These are phyloP conservation scores for Hassar affinis DNA, from an alignment of 2,113 vertebrate genomes.

Conservation along the genomic window DNA sequence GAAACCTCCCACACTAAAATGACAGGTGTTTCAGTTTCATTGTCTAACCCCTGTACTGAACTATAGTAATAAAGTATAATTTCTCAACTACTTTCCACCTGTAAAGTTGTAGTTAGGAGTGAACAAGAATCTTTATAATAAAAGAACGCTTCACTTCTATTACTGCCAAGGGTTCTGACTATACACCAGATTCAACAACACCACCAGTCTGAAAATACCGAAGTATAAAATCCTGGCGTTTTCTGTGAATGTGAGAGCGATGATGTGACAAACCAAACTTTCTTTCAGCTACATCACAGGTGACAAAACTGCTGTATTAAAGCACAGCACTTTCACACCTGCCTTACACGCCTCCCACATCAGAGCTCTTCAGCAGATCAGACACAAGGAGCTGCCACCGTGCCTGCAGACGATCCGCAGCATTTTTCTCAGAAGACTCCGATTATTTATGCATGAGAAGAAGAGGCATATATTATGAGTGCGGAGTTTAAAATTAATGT, in stretches of 20 bases:
- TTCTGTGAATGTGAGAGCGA: background rate
- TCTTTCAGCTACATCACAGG: background rate
- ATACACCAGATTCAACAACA: background rate
- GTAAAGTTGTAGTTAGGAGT: no score
- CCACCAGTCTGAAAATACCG: background rate
- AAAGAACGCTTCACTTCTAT: background rate
- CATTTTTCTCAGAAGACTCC: slow-evolving; percentile 26
- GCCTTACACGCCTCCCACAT: background rate
- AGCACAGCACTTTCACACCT: background rate
- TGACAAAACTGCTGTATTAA: slow-evolving; percentile 11
- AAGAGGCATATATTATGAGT: slow-evolving; percentile 47
- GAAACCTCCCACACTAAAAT: no score
- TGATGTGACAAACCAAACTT: background rate
- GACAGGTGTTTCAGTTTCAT: no score
- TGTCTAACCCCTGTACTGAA: no score
- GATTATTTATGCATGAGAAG: slow-evolving; percentile 54
- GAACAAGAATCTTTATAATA: no score
- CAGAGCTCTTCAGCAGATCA: background rate
- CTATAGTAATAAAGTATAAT: no score
- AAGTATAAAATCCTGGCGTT: background rate
- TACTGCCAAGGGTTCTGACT: background rate
- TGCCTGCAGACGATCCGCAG: slow-evolving; percentile 3
- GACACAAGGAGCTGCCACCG: background rate
- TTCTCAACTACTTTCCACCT: no score
- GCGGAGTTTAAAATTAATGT: slow-evolving; percentile 47